Evolutionary conservation across 2,888 invertebrate species (phyloP), one percentile per base, ranked within the genome.

Genomic region (Hymenopus coronatus): DNA sequence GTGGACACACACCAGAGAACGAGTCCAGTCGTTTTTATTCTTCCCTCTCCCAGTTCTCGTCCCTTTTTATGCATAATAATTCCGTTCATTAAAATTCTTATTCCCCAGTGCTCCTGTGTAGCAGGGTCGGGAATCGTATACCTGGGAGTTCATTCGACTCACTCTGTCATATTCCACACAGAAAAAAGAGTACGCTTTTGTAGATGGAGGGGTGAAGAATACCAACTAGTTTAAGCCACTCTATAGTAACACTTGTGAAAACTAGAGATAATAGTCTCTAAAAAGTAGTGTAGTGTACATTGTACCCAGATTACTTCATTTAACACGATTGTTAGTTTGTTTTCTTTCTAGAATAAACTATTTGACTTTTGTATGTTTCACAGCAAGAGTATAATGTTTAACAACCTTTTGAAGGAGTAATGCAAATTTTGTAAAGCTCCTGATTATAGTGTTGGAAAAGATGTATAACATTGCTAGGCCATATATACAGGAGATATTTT

Each of bases 61-160:
- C 82, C 87, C 82, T 87, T 87, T 87, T 82, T 87, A 87, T 87
- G 87, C 87, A 87, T 87, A 87, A 87, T 87, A 87, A 87, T 87
- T 33, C 87, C 87, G 33, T 87, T 87, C 87, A 87, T 87, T 87
- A 87, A 87, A 86, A 87, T 87, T 87, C 87, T 82, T 87, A 82
- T 81, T 87, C 87, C 87, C 87, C 8, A 82, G 87, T 82, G 87
- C 82, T 82, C 81, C n/a, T 84, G 25, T 70, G 20, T 25, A 70
- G 54, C 6, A 70, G 54, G 54, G 54, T 70, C 54, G 86, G 81
- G 86, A 86, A 81, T 85, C 46, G 9, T 81, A 86, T 70, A 86
- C 86, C 86, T 70, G 81, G 28, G 86, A 86, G 85, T 70, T 70
- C 54, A 70, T 70, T 70, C 54, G 54, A 70, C 54, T 20, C 54